phyloP scores from a whole-genome alignment of 1,140 invertebrate genomes.

The Brachionus rotundiformis region DNA sequence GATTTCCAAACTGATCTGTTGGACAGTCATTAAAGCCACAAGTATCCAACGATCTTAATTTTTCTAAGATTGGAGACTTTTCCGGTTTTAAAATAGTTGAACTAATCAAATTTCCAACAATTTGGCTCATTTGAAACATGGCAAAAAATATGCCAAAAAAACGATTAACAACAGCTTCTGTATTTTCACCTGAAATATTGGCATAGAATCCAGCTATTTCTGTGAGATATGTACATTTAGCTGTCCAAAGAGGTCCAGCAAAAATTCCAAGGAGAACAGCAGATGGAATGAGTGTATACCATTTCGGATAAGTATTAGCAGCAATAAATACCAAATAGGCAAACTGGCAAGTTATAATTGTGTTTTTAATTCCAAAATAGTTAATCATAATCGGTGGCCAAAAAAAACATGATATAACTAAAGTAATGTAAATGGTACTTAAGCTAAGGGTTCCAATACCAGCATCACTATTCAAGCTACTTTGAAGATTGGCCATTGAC shows the following conservation, averaged over 20 bases:
- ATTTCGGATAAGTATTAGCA: constrained; percentile 84
- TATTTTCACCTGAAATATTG: constrained; percentile 67
- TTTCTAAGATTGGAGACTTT: not conserved
- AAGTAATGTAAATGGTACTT: constrained; percentile 80
- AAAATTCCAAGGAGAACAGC: constrained; percentile 80
- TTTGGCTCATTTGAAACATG: constrained; percentile 78
- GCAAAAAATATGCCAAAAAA: constrained; percentile 98
- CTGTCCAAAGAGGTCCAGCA: constrained; percentile 92
- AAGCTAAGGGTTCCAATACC: constrained; percentile 64
- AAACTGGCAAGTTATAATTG: constrained; percentile 82
- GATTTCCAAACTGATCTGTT: not conserved
- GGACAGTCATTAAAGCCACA: constrained; percentile 36
- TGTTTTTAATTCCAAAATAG: constrained; percentile 89
- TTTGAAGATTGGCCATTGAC: constrained; percentile 41
- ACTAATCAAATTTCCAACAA: constrained; percentile 89
- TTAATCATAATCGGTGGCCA: constrained; percentile 78
- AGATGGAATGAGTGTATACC: constrained; percentile 67
- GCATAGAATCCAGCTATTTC: constrained; percentile 79
- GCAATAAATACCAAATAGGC: constrained; percentile 90
- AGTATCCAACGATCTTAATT: not conserved
- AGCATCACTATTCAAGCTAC: constrained; percentile 34
- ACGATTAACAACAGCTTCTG: constrained; percentile 84
- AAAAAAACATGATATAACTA: constrained; percentile 89
- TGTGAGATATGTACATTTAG: constrained; percentile 90
- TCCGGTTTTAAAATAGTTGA: constrained; percentile 74